phyloP scores from a whole-genome alignment of 1,140 invertebrate genomes.

The Caenorhabditis remanei region DNA sequence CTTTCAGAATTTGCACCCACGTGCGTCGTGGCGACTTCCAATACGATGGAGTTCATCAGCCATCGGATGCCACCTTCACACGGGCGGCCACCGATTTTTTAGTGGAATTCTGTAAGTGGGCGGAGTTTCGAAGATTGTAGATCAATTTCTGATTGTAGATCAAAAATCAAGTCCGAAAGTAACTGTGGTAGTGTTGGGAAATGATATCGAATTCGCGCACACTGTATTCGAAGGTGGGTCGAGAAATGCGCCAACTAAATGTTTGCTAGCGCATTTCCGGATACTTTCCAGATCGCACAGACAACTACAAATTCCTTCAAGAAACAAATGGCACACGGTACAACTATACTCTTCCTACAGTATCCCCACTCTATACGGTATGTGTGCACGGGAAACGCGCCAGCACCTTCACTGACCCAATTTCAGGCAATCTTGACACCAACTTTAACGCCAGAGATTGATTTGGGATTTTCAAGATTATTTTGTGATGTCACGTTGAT shows the following conservation, averaged over 20 bases:
- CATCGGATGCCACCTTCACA: constrained; percentile 58
- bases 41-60: constrained; percentile 53
- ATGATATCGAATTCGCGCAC: constrained; percentile 52
- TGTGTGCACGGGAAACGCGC: constrained; percentile 1
- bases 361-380: constrained; percentile 22
- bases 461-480: constrained; percentile 50
- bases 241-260: neutral
- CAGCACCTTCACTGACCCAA: neutral
- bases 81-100: constrained; percentile 56
- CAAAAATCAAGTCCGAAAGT: neutral
- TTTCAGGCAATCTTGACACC: constrained; percentile 50
- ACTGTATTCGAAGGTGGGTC: constrained; percentile 42
- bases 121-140: neutral
- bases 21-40: constrained; percentile 57
- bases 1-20: constrained; percentile 60
- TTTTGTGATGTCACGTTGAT: constrained; percentile 60
- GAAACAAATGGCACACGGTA: neutral
- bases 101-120: constrained; percentile 11
- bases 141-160: constrained; percentile 3
- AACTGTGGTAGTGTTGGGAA: constrained; percentile 51
- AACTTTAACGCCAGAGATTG: constrained; percentile 51
- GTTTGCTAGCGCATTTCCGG: neutral
- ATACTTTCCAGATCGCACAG: neutral
- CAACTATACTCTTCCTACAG: neutral
- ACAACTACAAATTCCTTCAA: neutral